Evolutionary conservation across 2,797 vertebrate genomes (phyloP).

Genomic region (Pogoniulus pusillus): DNA sequence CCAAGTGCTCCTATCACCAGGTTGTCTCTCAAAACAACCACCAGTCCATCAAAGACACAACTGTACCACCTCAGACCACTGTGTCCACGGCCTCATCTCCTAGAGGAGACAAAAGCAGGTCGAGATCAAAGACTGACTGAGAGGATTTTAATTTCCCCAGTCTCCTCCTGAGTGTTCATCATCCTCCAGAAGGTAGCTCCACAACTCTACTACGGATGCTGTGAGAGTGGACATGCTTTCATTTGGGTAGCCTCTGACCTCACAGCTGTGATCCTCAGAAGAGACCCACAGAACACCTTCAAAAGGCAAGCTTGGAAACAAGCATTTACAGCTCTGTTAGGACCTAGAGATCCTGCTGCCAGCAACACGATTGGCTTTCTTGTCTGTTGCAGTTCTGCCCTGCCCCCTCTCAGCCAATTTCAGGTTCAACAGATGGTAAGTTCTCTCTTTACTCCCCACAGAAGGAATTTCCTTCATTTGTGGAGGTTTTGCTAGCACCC

Average conservation of each 20-base stretch:
- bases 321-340: neutral
- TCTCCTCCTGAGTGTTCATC: neutral
- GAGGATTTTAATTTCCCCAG: neutral
- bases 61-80: neutral
- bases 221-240: neutral
- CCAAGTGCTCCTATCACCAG: neutral
- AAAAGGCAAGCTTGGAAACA: neutral
- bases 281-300: neutral
- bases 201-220: neutral
- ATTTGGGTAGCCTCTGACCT: neutral
- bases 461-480: neutral
- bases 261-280: neutral
- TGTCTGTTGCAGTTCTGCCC: neutral
- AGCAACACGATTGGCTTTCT: neutral
- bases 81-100: neutral
- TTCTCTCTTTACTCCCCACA: neutral
- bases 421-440: neutral
- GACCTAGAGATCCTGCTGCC: neutral
- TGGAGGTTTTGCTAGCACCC: neutral
- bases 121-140: neutral
- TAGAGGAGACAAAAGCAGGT: neutral
- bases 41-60: neutral
- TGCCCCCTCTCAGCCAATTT: neutral
- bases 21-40: neutral
- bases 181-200: neutral